phyloP scores from a whole-genome alignment of 2,797 vertebrate genomes.

The Gadopsis marmoratus region DNA sequence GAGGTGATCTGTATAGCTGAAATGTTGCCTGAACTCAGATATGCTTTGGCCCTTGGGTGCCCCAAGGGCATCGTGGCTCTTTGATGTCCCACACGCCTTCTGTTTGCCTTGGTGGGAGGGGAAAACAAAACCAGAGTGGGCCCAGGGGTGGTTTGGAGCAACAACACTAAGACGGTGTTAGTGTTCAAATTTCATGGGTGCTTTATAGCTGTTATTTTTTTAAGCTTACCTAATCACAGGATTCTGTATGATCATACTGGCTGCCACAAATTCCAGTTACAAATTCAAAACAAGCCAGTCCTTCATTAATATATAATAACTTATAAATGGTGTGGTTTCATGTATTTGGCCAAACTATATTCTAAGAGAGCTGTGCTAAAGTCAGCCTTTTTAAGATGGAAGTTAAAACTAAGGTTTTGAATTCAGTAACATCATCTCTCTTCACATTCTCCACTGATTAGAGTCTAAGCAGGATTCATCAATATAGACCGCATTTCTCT shows the following conservation, averaged over 20 bases:
- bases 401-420: slow-evolving; percentile 22
- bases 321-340: slow-evolving; percentile 49
- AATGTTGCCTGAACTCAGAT: slow-evolving; percentile 53
- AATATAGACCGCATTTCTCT: slow-evolving; percentile 29
- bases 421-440: background rate
- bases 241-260: slow-evolving; percentile 54
- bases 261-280: slow-evolving; percentile 55
- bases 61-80: slow-evolving; percentile 51
- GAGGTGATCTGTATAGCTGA: slow-evolving; percentile 60
- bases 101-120: slow-evolving; percentile 76
- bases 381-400: slow-evolving; percentile 15
- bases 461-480: slow-evolving; percentile 15
- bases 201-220: slow-evolving; percentile 66
- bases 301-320: slow-evolving; percentile 54
- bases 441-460: slow-evolving; percentile 31
- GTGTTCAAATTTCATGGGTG: slow-evolving; percentile 63
- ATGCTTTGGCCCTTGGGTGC: slow-evolving; percentile 56
- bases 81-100: slow-evolving; percentile 73
- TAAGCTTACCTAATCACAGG: slow-evolving; percentile 59
- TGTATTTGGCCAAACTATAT: slow-evolving; percentile 49
- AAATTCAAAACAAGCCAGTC: slow-evolving; percentile 58
- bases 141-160: slow-evolving; percentile 57
- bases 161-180: slow-evolving; percentile 70
- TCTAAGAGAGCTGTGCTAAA: slow-evolving; percentile 25
- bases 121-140: slow-evolving; percentile 75